These are phyloP conservation scores for Astropecten irregularis DNA, from an alignment of 53 echinoderm and acorn worm species.

Conservation along the genomic window DNA sequence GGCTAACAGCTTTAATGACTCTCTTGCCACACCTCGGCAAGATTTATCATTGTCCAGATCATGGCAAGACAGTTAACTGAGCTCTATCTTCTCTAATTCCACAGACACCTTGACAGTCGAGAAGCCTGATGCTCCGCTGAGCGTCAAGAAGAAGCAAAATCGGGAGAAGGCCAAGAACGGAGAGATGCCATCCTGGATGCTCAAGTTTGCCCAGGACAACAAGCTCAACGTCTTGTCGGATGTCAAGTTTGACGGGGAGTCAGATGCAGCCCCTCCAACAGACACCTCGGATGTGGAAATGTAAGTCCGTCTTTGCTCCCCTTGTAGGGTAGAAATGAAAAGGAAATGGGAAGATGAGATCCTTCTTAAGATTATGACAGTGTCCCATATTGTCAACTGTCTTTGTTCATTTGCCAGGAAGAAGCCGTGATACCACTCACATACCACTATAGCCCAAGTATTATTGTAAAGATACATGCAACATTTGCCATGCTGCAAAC, in stretches of 20 bases:
- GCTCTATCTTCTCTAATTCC: no score
- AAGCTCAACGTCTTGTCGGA: conserved; percentile 77
- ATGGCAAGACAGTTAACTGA: no score
- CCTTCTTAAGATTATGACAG: background rate
- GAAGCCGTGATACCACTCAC: no score
- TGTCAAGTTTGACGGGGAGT: conserved; percentile 74
- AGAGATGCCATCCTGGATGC: conserved; percentile 98
- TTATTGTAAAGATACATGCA: no score
- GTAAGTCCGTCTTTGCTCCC: background rate
- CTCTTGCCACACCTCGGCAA: no score
- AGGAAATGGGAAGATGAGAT: background rate
- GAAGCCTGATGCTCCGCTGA: conserved; percentile 73
- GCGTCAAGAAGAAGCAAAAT: conserved; percentile 82
- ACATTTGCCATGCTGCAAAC: no score
- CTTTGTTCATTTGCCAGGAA: no score
- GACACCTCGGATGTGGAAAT: conserved; percentile 44
- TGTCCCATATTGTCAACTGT: no score
- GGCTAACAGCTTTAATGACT: no score
- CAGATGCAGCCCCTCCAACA: background rate
- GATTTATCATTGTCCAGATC: no score
- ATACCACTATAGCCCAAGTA: no score
- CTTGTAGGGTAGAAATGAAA: background rate
- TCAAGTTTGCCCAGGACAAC: conserved; percentile 86
- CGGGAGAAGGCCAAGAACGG: conserved; percentile 84
- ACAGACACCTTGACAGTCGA: conserved; percentile 90